These are phyloP conservation scores for Cordilura impudica DNA, from an alignment of 2,888 invertebrate species.

Conservation along the genomic window DNA sequence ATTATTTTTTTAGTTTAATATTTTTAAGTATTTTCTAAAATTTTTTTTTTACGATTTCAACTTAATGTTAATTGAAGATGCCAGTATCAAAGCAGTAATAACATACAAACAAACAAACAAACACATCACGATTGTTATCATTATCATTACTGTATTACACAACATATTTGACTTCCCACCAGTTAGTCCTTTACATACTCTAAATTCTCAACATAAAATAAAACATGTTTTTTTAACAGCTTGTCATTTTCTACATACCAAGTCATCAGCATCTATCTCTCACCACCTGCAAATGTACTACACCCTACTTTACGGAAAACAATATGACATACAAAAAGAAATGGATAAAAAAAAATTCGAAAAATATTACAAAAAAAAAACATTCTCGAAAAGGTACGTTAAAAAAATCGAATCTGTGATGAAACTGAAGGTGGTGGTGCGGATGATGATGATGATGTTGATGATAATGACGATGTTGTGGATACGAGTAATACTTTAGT, in stretches of 20 bases:
- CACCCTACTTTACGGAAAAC: conserved; percentile 16
- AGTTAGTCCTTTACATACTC: neutral
- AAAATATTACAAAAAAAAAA: conserved; percentile 16
- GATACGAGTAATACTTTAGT: conserved; percentile 5
- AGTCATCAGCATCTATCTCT: conserved; percentile 3
- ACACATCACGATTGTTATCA: conserved; percentile 1
- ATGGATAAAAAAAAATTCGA: neutral
- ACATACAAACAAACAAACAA: neutral
- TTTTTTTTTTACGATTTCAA: too few species aligned
- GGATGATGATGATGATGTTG: conserved; percentile 35
- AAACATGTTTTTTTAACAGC: conserved; percentile 3
- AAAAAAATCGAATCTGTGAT: conserved; percentile 3
- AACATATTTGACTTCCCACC: conserved; percentile 1
- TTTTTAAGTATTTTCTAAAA: too few species aligned
- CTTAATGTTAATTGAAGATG: neutral
- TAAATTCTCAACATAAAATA: neutral
- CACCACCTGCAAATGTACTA: conserved; percentile 16
- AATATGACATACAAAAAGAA: conserved; percentile 28
- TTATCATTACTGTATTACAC: neutral
- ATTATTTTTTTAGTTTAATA: too few species aligned
- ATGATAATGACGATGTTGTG: neutral
- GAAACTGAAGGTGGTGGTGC: conserved; percentile 45
- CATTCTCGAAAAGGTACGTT: conserved; percentile 12
- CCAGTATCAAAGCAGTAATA: neutral
- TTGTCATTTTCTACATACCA: conserved; percentile 9